A percentile compares a stretch with the other conserved stretches of the same genome.
phyloP scores from a whole-genome alignment of 2,113 vertebrate species.

The Sylvilagus bachmani region DNA sequence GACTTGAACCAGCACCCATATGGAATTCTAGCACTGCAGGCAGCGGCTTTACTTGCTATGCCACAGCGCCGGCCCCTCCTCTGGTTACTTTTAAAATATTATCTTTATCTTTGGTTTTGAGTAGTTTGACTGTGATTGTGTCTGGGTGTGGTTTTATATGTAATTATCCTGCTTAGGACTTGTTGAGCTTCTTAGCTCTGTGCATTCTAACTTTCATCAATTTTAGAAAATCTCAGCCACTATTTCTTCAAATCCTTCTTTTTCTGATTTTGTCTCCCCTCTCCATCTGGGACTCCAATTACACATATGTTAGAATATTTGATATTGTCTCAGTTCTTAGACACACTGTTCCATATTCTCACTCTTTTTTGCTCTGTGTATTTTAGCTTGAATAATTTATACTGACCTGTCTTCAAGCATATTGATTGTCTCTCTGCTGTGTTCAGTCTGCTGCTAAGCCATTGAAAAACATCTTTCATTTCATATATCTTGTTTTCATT shows the following conservation, averaged over 20 bases:
- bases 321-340: neutral
- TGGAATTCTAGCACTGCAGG: too few relatives aligned
- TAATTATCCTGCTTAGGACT: neutral
- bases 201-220: neutral
- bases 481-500: conserved; percentile 16
- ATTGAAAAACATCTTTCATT: conserved; percentile 5
- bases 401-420: neutral
- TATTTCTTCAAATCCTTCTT: neutral
- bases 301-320: neutral
- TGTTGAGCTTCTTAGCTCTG: conserved; percentile 3
- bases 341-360: neutral
- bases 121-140: neutral
- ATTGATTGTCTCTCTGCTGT: neutral
- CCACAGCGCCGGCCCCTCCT: neutral
- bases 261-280: conserved; percentile 9
- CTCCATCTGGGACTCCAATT: neutral
- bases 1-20: too few relatives aligned
- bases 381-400: too few relatives aligned
- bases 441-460: neutral
- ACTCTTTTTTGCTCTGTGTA: neutral
- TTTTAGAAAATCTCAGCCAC: conserved; percentile 53
- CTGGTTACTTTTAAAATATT: conserved; percentile 3
- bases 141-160: neutral
- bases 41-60: too few relatives aligned
- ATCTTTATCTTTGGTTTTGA: neutral